Percentiles rank a stretch among this genome's conserved stretches.
These are phyloP conservation scores for Drosophila colorata DNA, from an alignment of 2,888 invertebrate species.

Conservation along the genomic window DNA sequence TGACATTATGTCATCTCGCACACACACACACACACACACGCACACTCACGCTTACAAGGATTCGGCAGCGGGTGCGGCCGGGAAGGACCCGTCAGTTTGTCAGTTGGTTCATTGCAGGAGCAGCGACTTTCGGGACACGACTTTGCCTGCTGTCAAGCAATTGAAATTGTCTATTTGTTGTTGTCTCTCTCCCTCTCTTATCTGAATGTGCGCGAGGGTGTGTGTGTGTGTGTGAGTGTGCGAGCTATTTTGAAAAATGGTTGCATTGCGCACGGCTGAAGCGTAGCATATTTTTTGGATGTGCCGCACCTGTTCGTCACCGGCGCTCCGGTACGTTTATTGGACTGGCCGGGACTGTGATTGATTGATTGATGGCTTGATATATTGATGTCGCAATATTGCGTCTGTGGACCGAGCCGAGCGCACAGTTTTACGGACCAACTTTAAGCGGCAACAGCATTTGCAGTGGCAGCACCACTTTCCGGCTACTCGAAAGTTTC, in stretches of 20 bases:
- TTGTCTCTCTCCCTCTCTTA: not conserved
- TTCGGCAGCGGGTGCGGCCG: too few species aligned
- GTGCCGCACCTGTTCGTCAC: constrained; percentile 53
- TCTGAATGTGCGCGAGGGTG: not conserved
- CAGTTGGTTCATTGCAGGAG: constrained; percentile 2
- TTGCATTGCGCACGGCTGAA: constrained; percentile 42
- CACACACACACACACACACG: constrained; percentile 14
- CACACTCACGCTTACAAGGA: not conserved
- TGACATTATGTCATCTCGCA: constrained; percentile 35
- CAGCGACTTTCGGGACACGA: constrained; percentile 28
- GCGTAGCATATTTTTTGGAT: constrained; percentile 31
- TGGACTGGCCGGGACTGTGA: constrained; percentile 30
- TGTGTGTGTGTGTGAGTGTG: not conserved
- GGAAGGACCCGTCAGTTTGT: too few species aligned
- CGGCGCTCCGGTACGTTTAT: constrained; percentile 27
- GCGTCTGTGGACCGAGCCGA: constrained; percentile 17
- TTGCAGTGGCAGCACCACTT: constrained; percentile 31
- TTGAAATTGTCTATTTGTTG: constrained; percentile 55
- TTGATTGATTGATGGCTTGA: constrained; percentile 70
- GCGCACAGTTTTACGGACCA: constrained; percentile 2
- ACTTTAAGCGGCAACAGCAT: constrained; percentile 49
- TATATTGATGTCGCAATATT: constrained; percentile 73
- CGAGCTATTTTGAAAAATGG: constrained; percentile 62
- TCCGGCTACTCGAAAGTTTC: constrained; percentile 57
- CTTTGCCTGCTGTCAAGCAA: constrained; percentile 40